Base-by-base conservation (phyloP, 2,888 invertebrate species). In the Melanchra persicariae region DNA sequence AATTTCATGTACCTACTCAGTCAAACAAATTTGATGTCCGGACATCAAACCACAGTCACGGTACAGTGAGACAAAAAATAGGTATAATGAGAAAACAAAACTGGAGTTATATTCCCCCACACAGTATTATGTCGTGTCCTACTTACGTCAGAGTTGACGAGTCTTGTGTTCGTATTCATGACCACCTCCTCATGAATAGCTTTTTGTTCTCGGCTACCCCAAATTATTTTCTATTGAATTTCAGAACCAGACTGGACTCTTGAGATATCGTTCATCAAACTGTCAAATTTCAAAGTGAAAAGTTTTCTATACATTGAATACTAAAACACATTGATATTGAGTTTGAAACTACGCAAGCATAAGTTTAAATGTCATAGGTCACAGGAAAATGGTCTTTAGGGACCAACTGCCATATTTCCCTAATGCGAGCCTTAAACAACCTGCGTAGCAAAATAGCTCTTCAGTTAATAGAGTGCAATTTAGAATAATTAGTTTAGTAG, bases 161-260 rank as follows among this genome's bases (percentile, higher is more conserved):
- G 55, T 73, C 83, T 79, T 79, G 72, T 81, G 85, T 85, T 83
- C 74, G 68, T 83, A 84, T 85, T 85, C 84, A 84, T 84, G 81
- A 81, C 77, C 81, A 85, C 61, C 74, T 75, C 62, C 62, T 71
- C 77, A 69, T 82, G 79, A 79, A 79, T 73, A 78, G 73, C 68
- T 73, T 82, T 79, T 79, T 78, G 79, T 79, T 73, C 78, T 63
- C 79, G 47, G 65, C 52, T 68, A 70, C 66, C 79, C 74, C 54
- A 67, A 85, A 77, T 83, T 85, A 68, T 78, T 65, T 70, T 74
- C 77, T 69, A 85, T 85, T 81, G 74, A 84, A 81, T 85, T 85
- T 78, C 72, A 66, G 73, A 57, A 62, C 37, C 59, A 55, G 30
- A 30, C 72, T 66, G 74, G 70, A 77, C 62, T 64, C 64, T 70